Evolutionary conservation across 2,888 invertebrate genomes (phyloP).

Genomic region (Heliothis peltigera): DNA sequence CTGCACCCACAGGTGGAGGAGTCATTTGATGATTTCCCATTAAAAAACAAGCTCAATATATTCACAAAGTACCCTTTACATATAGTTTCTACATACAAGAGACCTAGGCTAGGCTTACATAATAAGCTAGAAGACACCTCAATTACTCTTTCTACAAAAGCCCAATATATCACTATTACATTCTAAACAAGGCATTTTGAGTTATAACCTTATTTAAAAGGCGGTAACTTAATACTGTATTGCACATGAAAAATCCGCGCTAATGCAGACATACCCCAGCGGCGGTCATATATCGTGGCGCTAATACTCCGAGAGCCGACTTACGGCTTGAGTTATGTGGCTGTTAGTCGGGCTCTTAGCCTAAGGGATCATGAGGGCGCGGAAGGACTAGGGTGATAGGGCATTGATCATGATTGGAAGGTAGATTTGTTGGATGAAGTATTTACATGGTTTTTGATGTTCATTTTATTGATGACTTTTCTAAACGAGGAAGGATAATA

Average conservation of each 20-base stretch:
- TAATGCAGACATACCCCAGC: constrained; percentile 53
- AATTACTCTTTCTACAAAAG: background rate
- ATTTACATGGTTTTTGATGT: constrained; percentile 17
- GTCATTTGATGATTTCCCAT: too few relatives aligned
- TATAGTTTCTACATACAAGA: background rate
- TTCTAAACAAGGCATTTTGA: constrained; percentile 35
- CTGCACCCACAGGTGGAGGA: too few relatives aligned
- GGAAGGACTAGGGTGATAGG: constrained; percentile 35
- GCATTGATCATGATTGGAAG: constrained; percentile 46
- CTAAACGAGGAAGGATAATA: too few relatives aligned
- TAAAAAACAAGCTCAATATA: too few relatives aligned
- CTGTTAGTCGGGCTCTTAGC: constrained; percentile 55
- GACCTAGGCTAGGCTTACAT: background rate
- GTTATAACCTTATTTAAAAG: constrained; percentile 1
- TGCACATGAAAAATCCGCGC: constrained; percentile 49
- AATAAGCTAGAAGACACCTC: background rate
- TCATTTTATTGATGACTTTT: background rate
- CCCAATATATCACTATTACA: constrained; percentile 28
- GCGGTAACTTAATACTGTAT: constrained; percentile 43
- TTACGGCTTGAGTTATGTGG: constrained; percentile 59
- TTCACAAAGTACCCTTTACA: background rate
- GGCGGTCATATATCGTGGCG: constrained; percentile 51
- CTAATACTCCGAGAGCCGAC: constrained; percentile 55
- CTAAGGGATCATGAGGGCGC: constrained; percentile 40
- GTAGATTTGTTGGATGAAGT: constrained; percentile 18